Percentiles rank a stretch among this genome's conserved stretches.
phyloP scores from a whole-genome alignment of 1,140 invertebrate genomes.

The Pseudobourletiella spinata region DNA sequence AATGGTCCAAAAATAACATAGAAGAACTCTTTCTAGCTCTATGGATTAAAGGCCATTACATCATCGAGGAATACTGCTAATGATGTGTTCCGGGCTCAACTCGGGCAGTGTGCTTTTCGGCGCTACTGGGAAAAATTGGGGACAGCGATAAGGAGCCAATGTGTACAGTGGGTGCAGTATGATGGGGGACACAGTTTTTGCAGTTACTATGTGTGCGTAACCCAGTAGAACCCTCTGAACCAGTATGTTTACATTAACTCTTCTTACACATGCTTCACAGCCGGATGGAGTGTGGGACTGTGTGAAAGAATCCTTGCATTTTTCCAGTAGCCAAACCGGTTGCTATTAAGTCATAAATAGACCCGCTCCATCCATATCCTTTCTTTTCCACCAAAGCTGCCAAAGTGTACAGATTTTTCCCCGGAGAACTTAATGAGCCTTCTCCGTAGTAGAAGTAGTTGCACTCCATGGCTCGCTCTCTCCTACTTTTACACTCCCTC shows the following conservation, averaged over 20 bases:
- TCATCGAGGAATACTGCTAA: not conserved
- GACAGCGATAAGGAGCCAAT: not conserved
- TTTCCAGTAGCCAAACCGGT: conserved; percentile 22
- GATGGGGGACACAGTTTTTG: not conserved
- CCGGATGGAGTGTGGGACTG: not conserved
- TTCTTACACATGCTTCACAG: not conserved
- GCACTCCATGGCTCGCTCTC: too few relatives aligned
- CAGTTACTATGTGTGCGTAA: too few relatives aligned
- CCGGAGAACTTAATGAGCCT: too few relatives aligned
- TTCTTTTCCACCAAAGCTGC: not conserved
- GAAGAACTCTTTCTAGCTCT: not conserved
- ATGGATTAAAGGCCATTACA: not conserved
- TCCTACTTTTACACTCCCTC: too few relatives aligned
- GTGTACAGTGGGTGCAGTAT: too few relatives aligned
- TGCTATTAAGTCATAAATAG: conserved; percentile 23
- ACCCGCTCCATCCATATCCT: not conserved
- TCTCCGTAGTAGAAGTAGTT: too few relatives aligned
- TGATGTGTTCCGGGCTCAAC: not conserved
- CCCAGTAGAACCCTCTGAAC: not conserved
- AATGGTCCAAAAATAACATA: not conserved
- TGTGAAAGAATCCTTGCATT: not conserved
- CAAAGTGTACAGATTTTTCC: not conserved
- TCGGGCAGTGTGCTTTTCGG: not conserved
- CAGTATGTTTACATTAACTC: conserved; percentile 2
- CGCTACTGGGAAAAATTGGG: not conserved